Evolutionary conservation across 2,888 invertebrate species (phyloP).

Genomic region (Cryptophagus acutangulus): DNA sequence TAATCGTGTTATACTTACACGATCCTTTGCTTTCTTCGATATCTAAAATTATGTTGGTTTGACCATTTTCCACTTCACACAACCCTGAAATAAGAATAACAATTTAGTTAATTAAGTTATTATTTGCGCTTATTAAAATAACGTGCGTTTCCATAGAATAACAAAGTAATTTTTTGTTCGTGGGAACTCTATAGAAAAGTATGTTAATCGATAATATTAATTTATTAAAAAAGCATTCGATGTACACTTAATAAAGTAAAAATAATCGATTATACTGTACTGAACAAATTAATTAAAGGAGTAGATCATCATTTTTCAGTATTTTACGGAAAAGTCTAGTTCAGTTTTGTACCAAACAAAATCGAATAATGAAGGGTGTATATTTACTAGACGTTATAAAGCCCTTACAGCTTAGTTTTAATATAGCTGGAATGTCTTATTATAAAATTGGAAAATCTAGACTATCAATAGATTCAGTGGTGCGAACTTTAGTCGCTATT

Average conservation of each 20-base stretch:
- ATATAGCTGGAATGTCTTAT: neutral
- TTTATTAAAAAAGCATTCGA: neutral
- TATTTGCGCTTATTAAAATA: neutral
- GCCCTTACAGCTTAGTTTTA: neutral
- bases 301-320: neutral
- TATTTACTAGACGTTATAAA: neutral
- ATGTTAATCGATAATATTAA: neutral
- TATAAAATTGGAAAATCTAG: neutral
- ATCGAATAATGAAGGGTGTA: neutral
- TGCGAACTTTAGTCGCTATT: too few relatives aligned
- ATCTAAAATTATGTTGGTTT: slow-evolving; percentile 84
- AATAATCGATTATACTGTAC: neutral
- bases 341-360: too few relatives aligned
- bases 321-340: too few relatives aligned
- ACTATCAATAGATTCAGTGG: too few relatives aligned
- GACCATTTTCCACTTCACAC: slow-evolving; percentile 83
- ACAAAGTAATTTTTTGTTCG: neutral
- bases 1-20: slow-evolving; percentile 60
- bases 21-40: slow-evolving; percentile 83
- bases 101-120: slow-evolving; percentile 3
- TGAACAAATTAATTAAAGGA: neutral
- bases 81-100: slow-evolving; percentile 49
- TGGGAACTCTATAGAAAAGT: neutral
- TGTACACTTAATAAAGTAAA: neutral
- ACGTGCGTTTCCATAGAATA: too few relatives aligned